These are phyloP conservation scores for Crenichthys baileyi DNA, from an alignment of 2,797 vertebrate species.

Conservation along the genomic window DNA sequence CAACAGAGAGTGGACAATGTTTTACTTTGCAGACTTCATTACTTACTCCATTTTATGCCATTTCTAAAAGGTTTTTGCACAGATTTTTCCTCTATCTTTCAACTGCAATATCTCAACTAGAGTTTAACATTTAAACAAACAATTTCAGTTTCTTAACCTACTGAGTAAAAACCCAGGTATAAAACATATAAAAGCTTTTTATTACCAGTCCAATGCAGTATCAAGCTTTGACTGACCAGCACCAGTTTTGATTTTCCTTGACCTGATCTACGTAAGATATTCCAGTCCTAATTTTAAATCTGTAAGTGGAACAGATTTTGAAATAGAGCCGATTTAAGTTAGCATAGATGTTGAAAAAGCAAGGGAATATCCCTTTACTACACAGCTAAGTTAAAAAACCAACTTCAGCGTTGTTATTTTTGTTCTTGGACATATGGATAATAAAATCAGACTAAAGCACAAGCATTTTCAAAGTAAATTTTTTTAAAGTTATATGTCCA, in stretches of 20 bases:
- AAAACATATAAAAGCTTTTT: background rate
- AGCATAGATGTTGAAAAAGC: background rate
- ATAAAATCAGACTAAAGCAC: background rate
- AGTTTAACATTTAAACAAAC: no score
- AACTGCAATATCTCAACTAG: background rate
- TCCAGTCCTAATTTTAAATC: background rate
- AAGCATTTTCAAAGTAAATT: background rate
- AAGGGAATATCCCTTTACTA: background rate
- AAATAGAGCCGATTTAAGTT: background rate
- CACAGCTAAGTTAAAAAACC: background rate
- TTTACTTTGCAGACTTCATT: background rate
- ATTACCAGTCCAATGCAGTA: no score
- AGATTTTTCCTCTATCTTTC: background rate
- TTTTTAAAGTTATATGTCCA: background rate
- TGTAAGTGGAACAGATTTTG: background rate
- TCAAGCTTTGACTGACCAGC: background rate
- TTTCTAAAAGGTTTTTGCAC: background rate
- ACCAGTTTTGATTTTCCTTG: no score
- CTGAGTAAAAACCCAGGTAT: background rate
- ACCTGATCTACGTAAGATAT: background rate
- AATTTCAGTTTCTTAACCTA: background rate
- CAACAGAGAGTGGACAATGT: background rate
- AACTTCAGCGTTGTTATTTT: background rate
- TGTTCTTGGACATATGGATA: background rate
- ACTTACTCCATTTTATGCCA: background rate